A percentile compares a stretch with the other conserved stretches of the same genome.
phyloP scores from a whole-genome alignment of 2,797 vertebrate genomes.

The Manis javanica region DNA sequence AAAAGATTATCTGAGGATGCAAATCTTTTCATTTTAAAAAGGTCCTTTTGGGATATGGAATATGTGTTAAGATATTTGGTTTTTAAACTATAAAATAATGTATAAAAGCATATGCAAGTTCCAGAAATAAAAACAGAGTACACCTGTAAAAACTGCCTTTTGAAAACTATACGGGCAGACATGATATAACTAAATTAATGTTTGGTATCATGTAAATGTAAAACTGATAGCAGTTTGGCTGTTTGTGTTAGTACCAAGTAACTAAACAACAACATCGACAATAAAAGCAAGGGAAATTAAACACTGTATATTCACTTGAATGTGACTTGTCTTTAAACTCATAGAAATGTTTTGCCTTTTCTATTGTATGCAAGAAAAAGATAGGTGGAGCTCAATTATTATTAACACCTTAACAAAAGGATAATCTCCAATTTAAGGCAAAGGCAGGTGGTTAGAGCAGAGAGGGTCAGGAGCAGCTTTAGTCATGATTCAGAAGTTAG shows the following conservation, averaged over 20 bases:
- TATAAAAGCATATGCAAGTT: not conserved
- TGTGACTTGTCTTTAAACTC: not conserved
- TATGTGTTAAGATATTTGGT: not conserved
- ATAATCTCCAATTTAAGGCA: not conserved
- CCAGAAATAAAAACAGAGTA: not conserved
- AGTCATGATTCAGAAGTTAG: not conserved
- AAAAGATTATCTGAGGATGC: not conserved
- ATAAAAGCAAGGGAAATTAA: not conserved
- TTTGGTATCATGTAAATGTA: not conserved
- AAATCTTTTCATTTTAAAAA: not conserved
- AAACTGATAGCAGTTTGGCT: not conserved
- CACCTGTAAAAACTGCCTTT: not conserved
- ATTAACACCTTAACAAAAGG: not conserved
- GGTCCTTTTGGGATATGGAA: not conserved
- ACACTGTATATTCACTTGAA: not conserved
- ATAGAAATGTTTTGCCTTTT: not conserved
- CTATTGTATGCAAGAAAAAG: not conserved
- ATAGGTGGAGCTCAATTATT: not conserved
- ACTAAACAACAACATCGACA: not conserved
- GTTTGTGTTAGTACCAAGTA: not conserved
- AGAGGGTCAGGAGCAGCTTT: not conserved
- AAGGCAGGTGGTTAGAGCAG: not conserved
- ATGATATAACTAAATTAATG: constrained; percentile 1
- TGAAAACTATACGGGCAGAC: constrained; percentile 10
- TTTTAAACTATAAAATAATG: not conserved